These are phyloP conservation scores for Sminthurides aquaticus DNA, from an alignment of 2,888 invertebrate species.

Conservation along the genomic window DNA sequence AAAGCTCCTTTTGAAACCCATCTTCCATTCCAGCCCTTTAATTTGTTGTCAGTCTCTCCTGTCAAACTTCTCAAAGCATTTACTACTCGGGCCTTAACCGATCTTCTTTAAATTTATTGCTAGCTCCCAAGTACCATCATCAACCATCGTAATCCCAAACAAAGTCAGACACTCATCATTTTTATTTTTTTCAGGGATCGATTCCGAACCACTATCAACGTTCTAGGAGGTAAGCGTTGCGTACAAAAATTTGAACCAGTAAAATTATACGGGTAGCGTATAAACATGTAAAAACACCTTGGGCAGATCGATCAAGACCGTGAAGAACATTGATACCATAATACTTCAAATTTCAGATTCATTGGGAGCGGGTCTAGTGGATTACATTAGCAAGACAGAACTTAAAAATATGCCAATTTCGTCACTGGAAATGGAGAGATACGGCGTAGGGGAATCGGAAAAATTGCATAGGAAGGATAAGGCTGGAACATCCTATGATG, in stretches of 20 bases:
- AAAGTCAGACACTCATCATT: no score
- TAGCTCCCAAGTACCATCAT: no score
- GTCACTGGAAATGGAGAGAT: slow-evolving; percentile 11
- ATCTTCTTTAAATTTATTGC: not conserved
- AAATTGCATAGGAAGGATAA: slow-evolving; percentile 20
- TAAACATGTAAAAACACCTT: no score
- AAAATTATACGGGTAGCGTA: no score
- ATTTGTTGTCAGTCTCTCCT: no score
- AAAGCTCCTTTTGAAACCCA: no score
- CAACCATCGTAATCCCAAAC: no score
- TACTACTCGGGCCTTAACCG: not conserved
- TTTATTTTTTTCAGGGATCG: slow-evolving; percentile 34
- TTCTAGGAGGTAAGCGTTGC: slow-evolving; percentile 62
- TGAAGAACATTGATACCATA: no score
- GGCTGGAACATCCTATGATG: slow-evolving; percentile 37
- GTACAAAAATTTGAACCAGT: no score
- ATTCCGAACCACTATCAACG: slow-evolving; percentile 62
- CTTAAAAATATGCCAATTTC: slow-evolving; percentile 48
- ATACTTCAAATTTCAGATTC: slow-evolving; percentile 61
- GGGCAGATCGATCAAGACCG: no score
- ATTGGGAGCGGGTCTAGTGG: slow-evolving; percentile 84
- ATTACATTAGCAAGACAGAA: slow-evolving; percentile 71
- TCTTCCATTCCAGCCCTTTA: no score
- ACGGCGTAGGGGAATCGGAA: slow-evolving; percentile 9
- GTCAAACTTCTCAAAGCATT: not conserved